Evolutionary conservation across 2,888 invertebrate species (phyloP).

Genomic region (Ceriagrion tenellum): DNA sequence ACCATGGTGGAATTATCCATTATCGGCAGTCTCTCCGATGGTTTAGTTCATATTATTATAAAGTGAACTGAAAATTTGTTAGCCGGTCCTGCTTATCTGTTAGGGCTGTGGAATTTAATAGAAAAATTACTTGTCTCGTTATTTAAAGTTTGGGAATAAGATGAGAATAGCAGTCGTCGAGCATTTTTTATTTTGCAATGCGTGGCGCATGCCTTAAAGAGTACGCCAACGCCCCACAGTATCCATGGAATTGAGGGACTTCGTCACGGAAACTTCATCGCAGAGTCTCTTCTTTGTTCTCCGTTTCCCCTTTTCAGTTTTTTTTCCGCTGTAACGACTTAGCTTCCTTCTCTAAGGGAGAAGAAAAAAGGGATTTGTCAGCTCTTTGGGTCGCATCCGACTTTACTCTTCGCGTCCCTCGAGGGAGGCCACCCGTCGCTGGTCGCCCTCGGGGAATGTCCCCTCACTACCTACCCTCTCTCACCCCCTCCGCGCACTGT

Average conservation of each 20-base stretch:
- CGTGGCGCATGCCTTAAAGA: not conserved
- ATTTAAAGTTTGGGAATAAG: too few species aligned
- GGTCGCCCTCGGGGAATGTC: not conserved
- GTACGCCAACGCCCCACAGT: not conserved
- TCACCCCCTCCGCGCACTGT: not conserved
- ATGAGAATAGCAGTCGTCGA: not conserved
- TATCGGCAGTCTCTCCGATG: too few species aligned
- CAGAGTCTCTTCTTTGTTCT: not conserved
- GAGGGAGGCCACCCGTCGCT: not conserved
- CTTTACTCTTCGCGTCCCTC: not conserved
- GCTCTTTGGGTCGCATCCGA: not conserved
- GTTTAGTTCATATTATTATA: too few species aligned
- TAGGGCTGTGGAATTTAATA: too few species aligned
- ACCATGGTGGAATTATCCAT: too few species aligned
- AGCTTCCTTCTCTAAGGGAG: not conserved
- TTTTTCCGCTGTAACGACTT: not conserved
- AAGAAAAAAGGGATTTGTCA: not conserved
- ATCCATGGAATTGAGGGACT: not conserved
- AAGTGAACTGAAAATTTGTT: too few species aligned
- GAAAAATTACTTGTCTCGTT: too few species aligned
- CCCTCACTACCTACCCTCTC: not conserved
- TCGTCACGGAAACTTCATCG: not conserved
- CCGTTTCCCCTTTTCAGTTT: not conserved
- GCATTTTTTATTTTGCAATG: not conserved
- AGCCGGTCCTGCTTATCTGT: too few species aligned